Percentiles rank a stretch among this genome's conserved stretches.
Conservation (phyloP, 2,113 vertebrate species). For the Tetrax tetrax region DNA sequence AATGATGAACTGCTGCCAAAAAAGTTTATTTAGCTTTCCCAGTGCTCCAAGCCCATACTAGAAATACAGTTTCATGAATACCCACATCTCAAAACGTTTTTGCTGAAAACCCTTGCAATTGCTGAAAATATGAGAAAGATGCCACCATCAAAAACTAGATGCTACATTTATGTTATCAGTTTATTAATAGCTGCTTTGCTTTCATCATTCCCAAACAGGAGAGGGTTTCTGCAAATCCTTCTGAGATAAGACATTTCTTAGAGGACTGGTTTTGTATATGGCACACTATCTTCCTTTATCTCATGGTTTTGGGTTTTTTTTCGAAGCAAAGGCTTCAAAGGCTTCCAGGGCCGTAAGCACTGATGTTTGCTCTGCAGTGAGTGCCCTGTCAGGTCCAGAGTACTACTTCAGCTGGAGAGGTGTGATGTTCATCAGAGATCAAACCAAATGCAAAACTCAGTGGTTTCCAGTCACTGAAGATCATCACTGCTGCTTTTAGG, state of each 20-base stretch:
- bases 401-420: not conserved
- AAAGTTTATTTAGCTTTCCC: conserved; percentile 26
- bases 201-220: not conserved
- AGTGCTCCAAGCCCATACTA: not conserved
- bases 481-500: not conserved
- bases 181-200: not conserved
- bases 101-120: not conserved
- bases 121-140: not conserved
- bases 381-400: not conserved
- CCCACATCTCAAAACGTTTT: not conserved
- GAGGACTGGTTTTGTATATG: not conserved
- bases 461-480: not conserved
- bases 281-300: not conserved
- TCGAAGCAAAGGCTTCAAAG: not conserved
- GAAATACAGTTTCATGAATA: conserved; percentile 1
- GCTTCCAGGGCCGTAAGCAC: not conserved
- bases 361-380: not conserved
- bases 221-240: not conserved
- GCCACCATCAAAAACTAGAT: not conserved
- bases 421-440: not conserved
- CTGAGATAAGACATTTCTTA: not conserved
- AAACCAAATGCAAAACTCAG: not conserved
- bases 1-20: conserved; percentile 41
- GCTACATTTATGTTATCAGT: not conserved
- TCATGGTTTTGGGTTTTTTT: not conserved